Evolutionary conservation across 2,113 vertebrate genomes (phyloP).

Genomic region (Egretta garzetta): DNA sequence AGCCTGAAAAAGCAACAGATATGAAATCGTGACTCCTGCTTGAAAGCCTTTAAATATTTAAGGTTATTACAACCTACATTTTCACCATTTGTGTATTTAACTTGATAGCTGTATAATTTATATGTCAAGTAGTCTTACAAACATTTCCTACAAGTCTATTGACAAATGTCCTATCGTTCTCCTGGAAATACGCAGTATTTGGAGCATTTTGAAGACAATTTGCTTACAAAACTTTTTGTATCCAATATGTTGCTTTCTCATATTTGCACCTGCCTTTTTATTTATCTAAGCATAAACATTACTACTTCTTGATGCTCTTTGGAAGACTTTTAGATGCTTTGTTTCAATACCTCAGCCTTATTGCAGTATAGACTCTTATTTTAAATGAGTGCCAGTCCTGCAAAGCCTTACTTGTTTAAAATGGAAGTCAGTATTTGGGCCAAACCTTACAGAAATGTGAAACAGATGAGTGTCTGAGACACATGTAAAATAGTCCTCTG

Average conservation of each 20-base stretch:
- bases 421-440: not conserved
- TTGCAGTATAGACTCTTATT: not conserved
- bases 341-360: not conserved
- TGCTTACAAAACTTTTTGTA: slow-evolving; percentile 22
- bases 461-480: not conserved
- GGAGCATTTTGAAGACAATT: slow-evolving; percentile 49
- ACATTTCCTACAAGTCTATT: slow-evolving; percentile 41
- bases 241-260: slow-evolving; percentile 40
- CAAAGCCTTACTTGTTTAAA: not conserved
- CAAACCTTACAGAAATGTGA: not conserved
- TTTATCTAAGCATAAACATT: slow-evolving; percentile 62
- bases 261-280: slow-evolving; percentile 44
- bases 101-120: slow-evolving; percentile 61
- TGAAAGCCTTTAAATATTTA: slow-evolving; percentile 69
- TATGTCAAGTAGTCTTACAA: slow-evolving; percentile 39
- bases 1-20: slow-evolving; percentile 17
- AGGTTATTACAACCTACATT: slow-evolving; percentile 29
- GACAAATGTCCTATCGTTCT: slow-evolving; percentile 63
- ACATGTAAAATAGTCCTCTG: not conserved
- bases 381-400: not conserved
- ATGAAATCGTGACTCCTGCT: slow-evolving; percentile 8
- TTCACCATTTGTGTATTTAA: slow-evolving; percentile 61
- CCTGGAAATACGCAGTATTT: slow-evolving; percentile 26
- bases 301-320: slow-evolving; percentile 6
- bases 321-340: not conserved